Percentiles rank a stretch among this genome's conserved stretches.
These are phyloP conservation scores for Octonoba sinensis DNA, from an alignment of 2,888 invertebrate genomes.

Conservation along the genomic window DNA sequence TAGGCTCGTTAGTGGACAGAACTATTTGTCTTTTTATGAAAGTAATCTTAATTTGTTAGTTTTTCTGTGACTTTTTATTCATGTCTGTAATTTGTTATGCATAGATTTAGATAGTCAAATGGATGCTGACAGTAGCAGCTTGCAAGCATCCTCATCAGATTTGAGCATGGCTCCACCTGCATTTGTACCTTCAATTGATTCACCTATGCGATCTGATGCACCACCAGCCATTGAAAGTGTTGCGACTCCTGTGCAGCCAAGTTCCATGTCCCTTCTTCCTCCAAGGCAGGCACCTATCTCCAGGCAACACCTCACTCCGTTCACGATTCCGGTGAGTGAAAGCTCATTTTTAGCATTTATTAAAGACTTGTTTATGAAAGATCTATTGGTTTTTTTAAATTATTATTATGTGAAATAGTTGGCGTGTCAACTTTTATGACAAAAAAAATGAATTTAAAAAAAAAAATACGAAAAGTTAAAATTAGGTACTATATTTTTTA, in stretches of 20 bases:
- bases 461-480: no score
- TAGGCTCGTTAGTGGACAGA: no score
- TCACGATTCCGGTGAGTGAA: conserved; percentile 68
- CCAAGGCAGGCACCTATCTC: conserved; percentile 38
- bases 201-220: conserved; percentile 12
- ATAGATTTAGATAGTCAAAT: conserved; percentile 35
- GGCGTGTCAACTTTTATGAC: no score
- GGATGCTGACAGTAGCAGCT: conserved; percentile 58
- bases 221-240: not conserved
- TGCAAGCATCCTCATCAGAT: conserved; percentile 25
- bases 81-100: not conserved
- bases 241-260: conserved; percentile 10
- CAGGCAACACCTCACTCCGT: conserved; percentile 69
- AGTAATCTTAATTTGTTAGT: no score
- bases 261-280: conserved; percentile 30
- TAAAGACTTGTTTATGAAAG: not conserved
- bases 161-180: conserved; percentile 60
- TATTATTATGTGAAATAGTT: no score
- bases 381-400: not conserved
- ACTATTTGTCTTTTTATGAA: no score
- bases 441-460: no score
- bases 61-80: no score
- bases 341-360: not conserved
- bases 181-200: conserved; percentile 15
- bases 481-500: no score